Percentiles rank a stretch among this genome's conserved stretches.
These are phyloP conservation scores for Apamea sordens DNA, from an alignment of 2,888 invertebrate species.

Conservation along the genomic window DNA sequence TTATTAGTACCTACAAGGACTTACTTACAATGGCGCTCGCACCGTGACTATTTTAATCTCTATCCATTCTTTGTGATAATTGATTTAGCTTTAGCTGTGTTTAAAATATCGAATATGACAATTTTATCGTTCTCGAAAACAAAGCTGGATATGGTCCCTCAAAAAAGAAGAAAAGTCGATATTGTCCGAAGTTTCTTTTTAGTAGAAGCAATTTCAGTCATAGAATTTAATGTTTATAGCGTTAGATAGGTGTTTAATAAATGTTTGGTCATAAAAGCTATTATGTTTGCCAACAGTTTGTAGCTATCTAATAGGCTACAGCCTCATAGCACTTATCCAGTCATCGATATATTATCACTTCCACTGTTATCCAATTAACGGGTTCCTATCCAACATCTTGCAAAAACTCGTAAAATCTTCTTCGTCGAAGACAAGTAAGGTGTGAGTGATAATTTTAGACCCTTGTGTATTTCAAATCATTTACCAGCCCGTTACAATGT, in stretches of 20 bases:
- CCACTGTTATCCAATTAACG: slow-evolving; percentile 77
- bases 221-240: slow-evolving; percentile 52
- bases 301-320: slow-evolving; percentile 48
- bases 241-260: slow-evolving; percentile 50
- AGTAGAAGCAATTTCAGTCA: slow-evolving; percentile 7
- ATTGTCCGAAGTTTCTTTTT: not conserved
- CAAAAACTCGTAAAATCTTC: slow-evolving; percentile 73
- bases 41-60: slow-evolving; percentile 33
- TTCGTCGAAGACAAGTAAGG: slow-evolving; percentile 55
- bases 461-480: slow-evolving; percentile 71
- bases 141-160: not conserved
- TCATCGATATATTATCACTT: slow-evolving; percentile 53
- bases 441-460: slow-evolving; percentile 63
- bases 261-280: slow-evolving; percentile 68
- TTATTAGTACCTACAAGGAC: slow-evolving; percentile 37
- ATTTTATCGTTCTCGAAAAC: not conserved
- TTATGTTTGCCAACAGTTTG: slow-evolving; percentile 67
- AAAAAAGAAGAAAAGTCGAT: not conserved
- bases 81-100: not conserved
- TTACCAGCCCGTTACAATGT: slow-evolving; percentile 55
- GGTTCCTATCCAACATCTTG: slow-evolving; percentile 70
- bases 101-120: not conserved
- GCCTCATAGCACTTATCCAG: slow-evolving; percentile 39
- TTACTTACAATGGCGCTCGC: slow-evolving; percentile 16
- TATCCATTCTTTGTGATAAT: slow-evolving; percentile 16